phyloP scores from a whole-genome alignment of 1,140 invertebrate genomes.

The Agraylea sexmaculata region DNA sequence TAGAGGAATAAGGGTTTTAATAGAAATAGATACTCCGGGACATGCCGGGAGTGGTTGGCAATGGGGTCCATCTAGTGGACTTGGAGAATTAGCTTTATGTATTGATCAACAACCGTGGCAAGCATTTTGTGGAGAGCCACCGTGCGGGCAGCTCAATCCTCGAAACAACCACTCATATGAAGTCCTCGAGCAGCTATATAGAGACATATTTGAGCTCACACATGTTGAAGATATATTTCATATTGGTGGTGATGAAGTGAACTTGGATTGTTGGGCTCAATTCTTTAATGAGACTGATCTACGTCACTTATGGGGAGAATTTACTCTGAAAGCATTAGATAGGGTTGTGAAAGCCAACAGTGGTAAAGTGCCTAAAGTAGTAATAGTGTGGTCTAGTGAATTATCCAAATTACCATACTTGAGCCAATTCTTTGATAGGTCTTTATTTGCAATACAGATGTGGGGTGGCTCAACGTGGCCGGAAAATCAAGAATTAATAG shows the following conservation, averaged over 20 bases:
- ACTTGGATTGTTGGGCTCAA: constrained; percentile 62
- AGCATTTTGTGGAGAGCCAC: constrained; percentile 66
- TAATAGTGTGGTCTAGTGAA: constrained; percentile 69
- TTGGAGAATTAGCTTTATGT: constrained; percentile 60
- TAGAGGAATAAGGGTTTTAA: constrained; percentile 56
- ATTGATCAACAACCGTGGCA: constrained; percentile 66
- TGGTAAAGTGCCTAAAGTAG: constrained; percentile 47
- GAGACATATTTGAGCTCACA: constrained; percentile 52
- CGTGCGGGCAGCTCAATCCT: constrained; percentile 73
- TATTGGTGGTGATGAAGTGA: constrained; percentile 75
- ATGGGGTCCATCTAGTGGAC: constrained; percentile 54
- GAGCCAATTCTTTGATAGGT: constrained; percentile 42
- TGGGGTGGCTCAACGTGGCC: constrained; percentile 70
- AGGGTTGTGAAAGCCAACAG: constrained; percentile 52
- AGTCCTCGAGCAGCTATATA: constrained; percentile 54
- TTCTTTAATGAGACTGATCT: constrained; percentile 62
- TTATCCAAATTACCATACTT: constrained; percentile 61
- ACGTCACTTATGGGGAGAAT: constrained; percentile 64
- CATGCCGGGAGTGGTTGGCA: constrained; percentile 73
- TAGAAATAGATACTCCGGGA: constrained; percentile 70
- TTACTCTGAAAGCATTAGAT: constrained; percentile 51
- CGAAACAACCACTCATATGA: constrained; percentile 61
- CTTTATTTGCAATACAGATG: constrained; percentile 48
- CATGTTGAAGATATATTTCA: constrained; percentile 60
- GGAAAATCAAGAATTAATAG: constrained; percentile 58